A percentile compares a stretch with the other conserved stretches of the same genome.
These are phyloP conservation scores for Aplidium turbinatum DNA, from an alignment of 23 tunicate genomes.

Conservation along the genomic window DNA sequence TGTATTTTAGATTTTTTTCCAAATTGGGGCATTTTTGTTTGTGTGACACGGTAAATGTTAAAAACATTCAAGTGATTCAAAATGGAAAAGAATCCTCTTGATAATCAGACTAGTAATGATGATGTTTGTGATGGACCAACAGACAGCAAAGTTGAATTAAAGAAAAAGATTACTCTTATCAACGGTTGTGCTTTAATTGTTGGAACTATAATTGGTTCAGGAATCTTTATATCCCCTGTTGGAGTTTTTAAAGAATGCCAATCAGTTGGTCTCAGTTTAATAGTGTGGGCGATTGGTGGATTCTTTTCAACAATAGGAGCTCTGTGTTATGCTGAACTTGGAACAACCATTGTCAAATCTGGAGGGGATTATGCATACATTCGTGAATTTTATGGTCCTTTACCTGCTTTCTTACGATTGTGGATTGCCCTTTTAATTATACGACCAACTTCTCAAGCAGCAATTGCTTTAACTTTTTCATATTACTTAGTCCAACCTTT, in stretches of 20 bases:
- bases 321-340: slow-evolving; percentile 92
- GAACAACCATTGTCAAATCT: slow-evolving; percentile 92
- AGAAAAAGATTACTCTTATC: slow-evolving; percentile 75
- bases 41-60: too few species aligned
- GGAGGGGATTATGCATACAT: slow-evolving; percentile 98
- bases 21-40: too few species aligned
- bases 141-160: slow-evolving; percentile 65
- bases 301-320: slow-evolving; percentile 96
- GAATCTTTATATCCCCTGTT: slow-evolving; percentile 96
- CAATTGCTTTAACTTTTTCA: slow-evolving; percentile 96
- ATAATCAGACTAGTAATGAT: too few species aligned
- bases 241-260: slow-evolving; percentile 81
- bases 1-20: too few species aligned
- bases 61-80: too few species aligned
- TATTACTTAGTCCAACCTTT: slow-evolving; percentile 88
- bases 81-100: too few species aligned
- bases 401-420: slow-evolving; percentile 91
- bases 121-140: slow-evolving; percentile 28
- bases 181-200: slow-evolving; percentile 91
- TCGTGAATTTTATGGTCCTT: slow-evolving; percentile 92
- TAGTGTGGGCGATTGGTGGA: slow-evolving; percentile 93
- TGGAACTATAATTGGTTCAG: slow-evolving; percentile 96
- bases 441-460: slow-evolving; percentile 95
- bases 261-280: slow-evolving; percentile 90
- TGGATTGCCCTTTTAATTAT: slow-evolving; percentile 97